phyloP scores from a whole-genome alignment of 2,888 invertebrate genomes.

The Andricus quercusramuli region DNA sequence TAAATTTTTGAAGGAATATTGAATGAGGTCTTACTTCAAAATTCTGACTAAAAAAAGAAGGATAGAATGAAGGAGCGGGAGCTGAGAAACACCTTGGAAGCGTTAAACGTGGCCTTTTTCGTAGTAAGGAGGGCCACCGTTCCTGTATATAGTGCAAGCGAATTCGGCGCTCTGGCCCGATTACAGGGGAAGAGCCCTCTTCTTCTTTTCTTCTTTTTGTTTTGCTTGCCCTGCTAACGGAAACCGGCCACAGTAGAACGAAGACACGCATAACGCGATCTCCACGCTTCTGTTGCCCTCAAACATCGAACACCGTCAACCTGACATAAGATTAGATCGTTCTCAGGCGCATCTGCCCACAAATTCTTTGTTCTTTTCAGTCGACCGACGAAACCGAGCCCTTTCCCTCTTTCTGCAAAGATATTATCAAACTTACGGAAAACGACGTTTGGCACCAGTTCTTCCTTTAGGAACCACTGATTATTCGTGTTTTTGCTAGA shows the following conservation, averaged over 20 bases:
- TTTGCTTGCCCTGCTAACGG: conserved; percentile 57
- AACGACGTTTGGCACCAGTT: conserved; percentile 18
- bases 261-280: conserved; percentile 54
- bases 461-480: neutral
- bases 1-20: neutral
- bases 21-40: neutral
- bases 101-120: conserved; percentile 45
- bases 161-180: conserved; percentile 58
- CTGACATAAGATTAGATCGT: conserved; percentile 38
- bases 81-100: conserved; percentile 50
- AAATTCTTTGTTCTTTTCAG: conserved; percentile 23
- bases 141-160: conserved; percentile 43
- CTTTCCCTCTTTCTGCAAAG: conserved; percentile 28
- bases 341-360: conserved; percentile 35
- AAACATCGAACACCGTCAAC: conserved; percentile 34
- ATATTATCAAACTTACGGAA: conserved; percentile 19
- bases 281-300: conserved; percentile 38
- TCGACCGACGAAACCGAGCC: conserved; percentile 4
- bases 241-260: conserved; percentile 50
- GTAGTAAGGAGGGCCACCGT: conserved; percentile 48
- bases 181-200: conserved; percentile 56
- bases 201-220: conserved; percentile 49
- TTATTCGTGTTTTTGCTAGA: neutral
- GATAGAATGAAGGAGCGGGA: conserved; percentile 47
- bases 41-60: neutral